These are phyloP conservation scores for Chaetodon trifasciatus DNA, from an alignment of 2,797 vertebrate genomes.

Conservation along the genomic window DNA sequence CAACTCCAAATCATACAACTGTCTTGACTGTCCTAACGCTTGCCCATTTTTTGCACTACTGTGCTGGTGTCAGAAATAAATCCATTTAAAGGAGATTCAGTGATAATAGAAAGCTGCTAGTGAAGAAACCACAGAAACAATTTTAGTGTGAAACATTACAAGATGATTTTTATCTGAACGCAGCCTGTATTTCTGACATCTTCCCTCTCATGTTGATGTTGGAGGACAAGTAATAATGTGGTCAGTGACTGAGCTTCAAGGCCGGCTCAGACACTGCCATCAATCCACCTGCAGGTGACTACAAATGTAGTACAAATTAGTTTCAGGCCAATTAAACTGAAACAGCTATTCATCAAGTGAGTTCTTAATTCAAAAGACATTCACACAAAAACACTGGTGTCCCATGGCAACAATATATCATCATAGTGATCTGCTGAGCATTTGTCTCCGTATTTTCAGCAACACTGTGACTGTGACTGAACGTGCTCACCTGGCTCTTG, in stretches of 20 bases:
- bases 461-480: background rate
- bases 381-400: background rate
- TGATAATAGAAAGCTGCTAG: background rate
- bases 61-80: background rate
- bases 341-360: slow-evolving; percentile 15
- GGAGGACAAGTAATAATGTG: background rate
- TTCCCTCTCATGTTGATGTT: background rate
- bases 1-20: no score
- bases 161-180: background rate
- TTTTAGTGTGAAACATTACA: background rate
- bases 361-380: background rate
- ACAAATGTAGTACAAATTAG: background rate
- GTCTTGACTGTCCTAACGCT: no score
- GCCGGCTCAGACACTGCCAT: background rate
- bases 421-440: background rate
- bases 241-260: background rate
- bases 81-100: background rate
- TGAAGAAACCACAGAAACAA: background rate
- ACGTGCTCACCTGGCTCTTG: slow-evolving; percentile 93
- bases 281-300: background rate
- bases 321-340: slow-evolving; percentile 13
- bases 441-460: background rate
- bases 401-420: background rate
- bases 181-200: background rate
- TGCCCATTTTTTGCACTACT: no score